Conservation (phyloP, 2,888 invertebrate genomes). For the Pseudanteris insignis region DNA sequence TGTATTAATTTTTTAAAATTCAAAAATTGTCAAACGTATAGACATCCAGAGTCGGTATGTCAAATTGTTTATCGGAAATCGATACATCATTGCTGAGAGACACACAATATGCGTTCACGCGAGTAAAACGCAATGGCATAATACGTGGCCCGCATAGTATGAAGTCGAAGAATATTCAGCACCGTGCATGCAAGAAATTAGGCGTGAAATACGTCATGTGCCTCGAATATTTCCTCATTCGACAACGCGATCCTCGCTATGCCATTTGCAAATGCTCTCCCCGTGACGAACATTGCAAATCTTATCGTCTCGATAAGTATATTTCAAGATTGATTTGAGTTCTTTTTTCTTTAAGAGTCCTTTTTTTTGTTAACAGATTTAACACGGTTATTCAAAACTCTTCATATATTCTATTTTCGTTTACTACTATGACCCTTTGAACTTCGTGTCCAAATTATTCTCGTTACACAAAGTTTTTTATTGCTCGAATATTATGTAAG, state of each 20-base stretch:
- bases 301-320: background rate
- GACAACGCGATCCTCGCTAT: constrained; percentile 33
- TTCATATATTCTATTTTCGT: too few species aligned
- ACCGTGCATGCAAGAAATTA: constrained; percentile 60
- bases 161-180: constrained; percentile 57
- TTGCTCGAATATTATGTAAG: constrained; percentile 10
- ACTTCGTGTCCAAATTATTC: too few species aligned
- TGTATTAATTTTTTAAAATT: too few species aligned
- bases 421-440: too few species aligned
- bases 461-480: too few species aligned
- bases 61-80: too few species aligned
- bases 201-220: constrained; percentile 63
- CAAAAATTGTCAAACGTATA: too few species aligned
- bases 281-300: constrained; percentile 12
- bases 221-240: constrained; percentile 58
- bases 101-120: constrained; percentile 24
- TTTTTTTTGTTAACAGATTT: background rate
- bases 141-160: constrained; percentile 47
- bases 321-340: constrained; percentile 1
- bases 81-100: too few species aligned
- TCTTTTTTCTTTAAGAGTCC: too few species aligned
- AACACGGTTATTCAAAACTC: too few species aligned
- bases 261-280: constrained; percentile 33
- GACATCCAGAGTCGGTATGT: too few species aligned
- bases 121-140: constrained; percentile 34